Base-by-base conservation (phyloP, 1,140 invertebrate genomes). In the Brachystomella parvula region DNA sequence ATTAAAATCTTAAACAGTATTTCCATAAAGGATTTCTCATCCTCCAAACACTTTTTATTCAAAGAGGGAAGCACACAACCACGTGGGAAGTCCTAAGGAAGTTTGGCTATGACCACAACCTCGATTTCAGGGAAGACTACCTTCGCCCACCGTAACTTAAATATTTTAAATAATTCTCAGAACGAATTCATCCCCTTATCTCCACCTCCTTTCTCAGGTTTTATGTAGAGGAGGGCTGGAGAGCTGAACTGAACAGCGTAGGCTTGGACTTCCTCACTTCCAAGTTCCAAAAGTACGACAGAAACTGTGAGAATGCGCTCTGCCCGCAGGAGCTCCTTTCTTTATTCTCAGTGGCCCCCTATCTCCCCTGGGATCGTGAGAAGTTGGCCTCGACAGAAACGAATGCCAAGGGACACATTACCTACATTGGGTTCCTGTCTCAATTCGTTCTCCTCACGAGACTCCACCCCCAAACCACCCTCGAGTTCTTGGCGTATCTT, bases 1-100 rank as follows among this genome's bases (percentile, higher is more conserved):
- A n/a, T n/a, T n/a, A n/a, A n/a, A n/a, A n/a, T n/a, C n/a, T n/a
- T n/a, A n/a, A n/a, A n/a, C n/a, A n/a, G n/a, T n/a, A n/a, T n/a
- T n/a, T n/a, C n/a, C n/a, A 74, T 77, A 0, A 68, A 85, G 89
- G 96, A 56, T 99, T 99, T 80, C 85, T 98, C 71, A 96, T 94
- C 78, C 83, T 99, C 39, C 95, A 99, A 77, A 93, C 89, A 75
- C 82, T 99, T 67, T 99, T 99, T 78, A 96, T 99, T 81, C 95
- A 98, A 82, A 83, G 95, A 75, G 96, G 96, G 15, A 84, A 95
- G 68, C 96, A 98, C 81, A 96, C 99, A 80, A 99, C 96, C 1
- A 98, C 94, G n/a, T 99, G 96, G 96, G 94, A 94, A 33, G 96
- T 98, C 19, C 78, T 99, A 47, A 82, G 96, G 65, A 94, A 96